phyloP scores from a whole-genome alignment of 2,797 vertebrate species.

The Anguilla marmorata region DNA sequence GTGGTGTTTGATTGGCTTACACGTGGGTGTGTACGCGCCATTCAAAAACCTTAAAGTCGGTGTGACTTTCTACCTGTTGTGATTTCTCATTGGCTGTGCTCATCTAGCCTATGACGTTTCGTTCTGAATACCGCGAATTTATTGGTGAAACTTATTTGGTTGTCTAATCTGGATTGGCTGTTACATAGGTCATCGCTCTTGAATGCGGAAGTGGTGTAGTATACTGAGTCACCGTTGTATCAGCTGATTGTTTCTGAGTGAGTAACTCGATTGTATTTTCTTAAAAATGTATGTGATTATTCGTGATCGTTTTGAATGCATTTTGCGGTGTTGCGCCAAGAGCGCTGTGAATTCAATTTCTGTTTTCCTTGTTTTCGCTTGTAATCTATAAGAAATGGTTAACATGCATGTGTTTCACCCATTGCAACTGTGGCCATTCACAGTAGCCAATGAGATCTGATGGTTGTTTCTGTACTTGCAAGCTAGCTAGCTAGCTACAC shows the following conservation, averaged over 20 bases:
- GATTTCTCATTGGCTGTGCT: constrained; percentile 52
- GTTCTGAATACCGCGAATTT: neutral
- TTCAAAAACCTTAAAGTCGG: constrained; percentile 25
- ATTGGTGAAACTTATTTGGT: constrained; percentile 49
- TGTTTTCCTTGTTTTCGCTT: neutral
- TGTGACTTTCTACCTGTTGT: constrained; percentile 26
- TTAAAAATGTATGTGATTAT: constrained; percentile 24
- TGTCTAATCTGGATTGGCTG: constrained; percentile 55
- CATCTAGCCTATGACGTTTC: constrained; percentile 26
- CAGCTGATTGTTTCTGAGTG: constrained; percentile 83
- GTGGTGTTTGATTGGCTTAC: constrained; percentile 59
- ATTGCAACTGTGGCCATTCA: constrained; percentile 14
- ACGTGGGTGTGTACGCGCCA: constrained; percentile 69
- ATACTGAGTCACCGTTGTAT: constrained; percentile 83
- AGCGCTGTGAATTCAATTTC: neutral
- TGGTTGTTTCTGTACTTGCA: neutral
- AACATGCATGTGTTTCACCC: constrained; percentile 32
- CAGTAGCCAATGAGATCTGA: constrained; percentile 17
- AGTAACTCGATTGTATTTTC: constrained; percentile 73
- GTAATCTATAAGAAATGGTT: constrained; percentile 8
- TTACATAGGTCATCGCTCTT: constrained; percentile 58
- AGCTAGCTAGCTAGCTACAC: neutral
- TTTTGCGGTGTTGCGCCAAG: neutral
- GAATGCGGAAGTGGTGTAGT: constrained; percentile 79
- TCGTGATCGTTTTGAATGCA: neutral